Conservation (phyloP, 2,888 invertebrate species). For the Thymelicus lineola region DNA sequence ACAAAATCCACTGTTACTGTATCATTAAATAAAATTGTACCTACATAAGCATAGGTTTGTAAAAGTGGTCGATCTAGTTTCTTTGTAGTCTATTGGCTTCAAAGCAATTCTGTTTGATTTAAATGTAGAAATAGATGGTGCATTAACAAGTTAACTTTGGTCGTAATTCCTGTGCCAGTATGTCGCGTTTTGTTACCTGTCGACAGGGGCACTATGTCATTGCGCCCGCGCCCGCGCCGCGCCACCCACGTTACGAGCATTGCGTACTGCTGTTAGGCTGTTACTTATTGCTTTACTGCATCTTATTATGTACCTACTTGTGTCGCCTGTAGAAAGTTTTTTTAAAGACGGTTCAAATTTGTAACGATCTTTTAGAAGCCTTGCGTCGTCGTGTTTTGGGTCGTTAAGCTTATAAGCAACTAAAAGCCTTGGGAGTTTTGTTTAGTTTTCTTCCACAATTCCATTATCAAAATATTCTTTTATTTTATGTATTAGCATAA, state of each 20-base stretch:
- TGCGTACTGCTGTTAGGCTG: constrained; percentile 20
- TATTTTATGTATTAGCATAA: no score
- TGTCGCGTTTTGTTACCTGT: constrained; percentile 49
- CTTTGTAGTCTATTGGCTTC: neutral
- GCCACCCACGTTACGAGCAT: constrained; percentile 57
- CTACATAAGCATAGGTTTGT: no score
- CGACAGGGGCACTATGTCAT: constrained; percentile 55
- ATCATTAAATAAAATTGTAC: no score
- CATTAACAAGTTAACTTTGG: constrained; percentile 22
- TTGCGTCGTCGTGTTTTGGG: neutral
- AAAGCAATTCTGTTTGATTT: neutral
- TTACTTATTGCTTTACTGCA: constrained; percentile 6
- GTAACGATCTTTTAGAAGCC: neutral
- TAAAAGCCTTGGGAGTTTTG: neutral
- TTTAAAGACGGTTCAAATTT: neutral
- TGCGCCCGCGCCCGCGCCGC: constrained; percentile 53
- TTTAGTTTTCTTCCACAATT: neutral
- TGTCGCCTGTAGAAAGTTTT: neutral
- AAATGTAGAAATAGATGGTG: neutral
- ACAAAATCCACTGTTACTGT: no score
- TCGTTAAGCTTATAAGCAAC: neutral
- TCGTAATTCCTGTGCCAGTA: constrained; percentile 24
- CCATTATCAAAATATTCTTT: neutral
- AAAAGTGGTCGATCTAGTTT: neutral
- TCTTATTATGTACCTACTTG: neutral